Evolutionary conservation across 2,797 vertebrate genomes (phyloP).

Genomic region (Myripristis jacobus): DNA sequence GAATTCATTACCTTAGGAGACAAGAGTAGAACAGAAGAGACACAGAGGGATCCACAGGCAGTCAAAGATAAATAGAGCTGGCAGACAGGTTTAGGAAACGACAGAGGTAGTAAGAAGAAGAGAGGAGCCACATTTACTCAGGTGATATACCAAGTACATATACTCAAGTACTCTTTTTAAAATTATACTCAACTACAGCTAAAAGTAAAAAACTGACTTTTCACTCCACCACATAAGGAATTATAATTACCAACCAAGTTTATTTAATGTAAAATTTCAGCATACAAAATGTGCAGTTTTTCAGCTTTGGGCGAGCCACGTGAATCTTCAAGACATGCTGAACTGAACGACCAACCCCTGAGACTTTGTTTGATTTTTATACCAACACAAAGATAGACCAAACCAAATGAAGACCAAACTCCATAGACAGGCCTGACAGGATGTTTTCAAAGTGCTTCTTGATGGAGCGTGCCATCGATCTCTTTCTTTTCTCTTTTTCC

Average conservation of each 20-base stretch:
- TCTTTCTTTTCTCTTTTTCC: too few relatives aligned
- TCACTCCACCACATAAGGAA: too few relatives aligned
- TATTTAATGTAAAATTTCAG: too few relatives aligned
- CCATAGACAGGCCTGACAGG: not conserved
- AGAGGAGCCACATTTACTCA: constrained; percentile 13
- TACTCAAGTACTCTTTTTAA: not conserved
- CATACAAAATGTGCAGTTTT: too few relatives aligned
- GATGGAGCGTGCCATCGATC: too few relatives aligned
- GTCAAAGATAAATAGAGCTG: constrained; percentile 57
- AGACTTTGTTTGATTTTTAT: not conserved
- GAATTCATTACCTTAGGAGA: constrained; percentile 66
- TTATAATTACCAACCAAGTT: too few relatives aligned
- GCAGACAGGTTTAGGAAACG: constrained; percentile 32
- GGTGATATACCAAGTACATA: constrained; percentile 6
- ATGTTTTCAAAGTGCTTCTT: too few relatives aligned
- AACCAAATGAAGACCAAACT: not conserved
- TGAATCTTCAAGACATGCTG: not conserved
- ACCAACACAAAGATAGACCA: not conserved
- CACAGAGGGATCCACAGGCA: constrained; percentile 51
- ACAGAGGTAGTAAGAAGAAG: not conserved
- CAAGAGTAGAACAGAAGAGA: constrained; percentile 12
- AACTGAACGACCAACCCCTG: not conserved
- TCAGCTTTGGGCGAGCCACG: too few relatives aligned
- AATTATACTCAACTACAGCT: not conserved
- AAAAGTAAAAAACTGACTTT: too few relatives aligned